Base-by-base conservation (phyloP, 1,140 invertebrate genomes). In the Acromyrmex heyeri region DNA sequence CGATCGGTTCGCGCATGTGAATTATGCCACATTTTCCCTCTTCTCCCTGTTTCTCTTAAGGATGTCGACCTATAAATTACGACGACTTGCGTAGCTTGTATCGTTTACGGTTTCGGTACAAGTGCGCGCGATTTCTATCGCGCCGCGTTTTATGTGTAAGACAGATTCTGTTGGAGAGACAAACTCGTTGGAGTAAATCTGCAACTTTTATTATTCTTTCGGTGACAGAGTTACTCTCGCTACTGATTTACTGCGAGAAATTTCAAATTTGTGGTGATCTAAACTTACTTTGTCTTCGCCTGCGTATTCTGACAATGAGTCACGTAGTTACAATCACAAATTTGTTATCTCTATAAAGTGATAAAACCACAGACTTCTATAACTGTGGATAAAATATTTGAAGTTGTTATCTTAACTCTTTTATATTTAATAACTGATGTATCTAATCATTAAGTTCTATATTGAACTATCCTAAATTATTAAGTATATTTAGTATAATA, bases 31-130 rank as follows among this genome's bases (percentile, higher is more conserved):
- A 34, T 18, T 70, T 70, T 81, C 30, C 2, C 38, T 61, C 38
- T 27, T 76, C n/a, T 38, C 27, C 34, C 48, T 38, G 3, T 76
- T 53, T 64, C 27, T 34, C 62, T 55, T 5, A 14, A 16, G 10
- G 16, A 81, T 44, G 65, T 27, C 65, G 34, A 70, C 6, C 65
- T 57, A 70, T 81, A 81, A 81, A 81, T 70, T 59, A 44, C 65
- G 21, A 21, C 21, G 48, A 24, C 7, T 55, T 30, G 78, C 78
- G 7, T 24, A 70, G 21, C 55, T 70, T n/a, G 64, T 69, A 44
- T 59, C 78, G 50, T 70, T 81, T 81, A 81, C 50, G 50, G 21
- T 81, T 81, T 81, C 65, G 65, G 3, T 79, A 69, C 14, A 38
- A 69, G 77, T 24, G 14, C 21, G 50, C 16, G 53, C 34, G 64